Evolutionary conservation across 2,797 vertebrate genomes (phyloP), one percentile per base, ranked within the genome.

Genomic region (Pteropus rufus): DNA sequence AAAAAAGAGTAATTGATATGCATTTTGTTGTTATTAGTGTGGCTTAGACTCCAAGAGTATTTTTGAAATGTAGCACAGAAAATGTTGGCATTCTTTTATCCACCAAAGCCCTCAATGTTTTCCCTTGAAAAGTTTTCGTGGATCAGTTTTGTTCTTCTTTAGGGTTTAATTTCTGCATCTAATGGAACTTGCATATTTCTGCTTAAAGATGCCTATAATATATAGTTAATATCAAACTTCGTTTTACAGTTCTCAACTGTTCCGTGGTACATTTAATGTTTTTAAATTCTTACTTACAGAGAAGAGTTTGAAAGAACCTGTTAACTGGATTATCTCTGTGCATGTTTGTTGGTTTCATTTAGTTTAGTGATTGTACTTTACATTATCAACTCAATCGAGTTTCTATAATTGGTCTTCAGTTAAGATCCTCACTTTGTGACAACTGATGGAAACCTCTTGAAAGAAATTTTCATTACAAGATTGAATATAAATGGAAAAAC

Each of bases 401-500:
- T 96, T 96, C 36, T 75, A n/a, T 93, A 91, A 75, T 95, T 95
- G 92, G 41, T 85, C 29, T 94, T 94, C 12, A 6, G 12, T 97
- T 93, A 92, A 91, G 49, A 89, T 67, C 23, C 60, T 96, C 36
- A 89, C 75, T 97, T 97, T 44, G 15, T 97, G 93, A 92, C 67
- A 97, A 11, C 79, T 85, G 95, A 96, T 96, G 93, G 88, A 98
- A 98, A 97, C 70, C 86, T 89, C 72, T 92, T 96, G 95, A 96
- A 96, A 96, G 31, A 96, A 94, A 64, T 95, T 96, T 96, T 98
- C 89, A 81, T 96, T 95, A 77, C 10, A 76, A 86, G 86, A 95
- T 31, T 84, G 26, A 96, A 97, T 97, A 67, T 10, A 94, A 96
- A 54, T 15, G 69, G 31, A 41, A 95, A 96, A 90, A 62, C n/a